phyloP scores from a whole-genome alignment of 2,888 invertebrate genomes.

The Spisula subtruncata region DNA sequence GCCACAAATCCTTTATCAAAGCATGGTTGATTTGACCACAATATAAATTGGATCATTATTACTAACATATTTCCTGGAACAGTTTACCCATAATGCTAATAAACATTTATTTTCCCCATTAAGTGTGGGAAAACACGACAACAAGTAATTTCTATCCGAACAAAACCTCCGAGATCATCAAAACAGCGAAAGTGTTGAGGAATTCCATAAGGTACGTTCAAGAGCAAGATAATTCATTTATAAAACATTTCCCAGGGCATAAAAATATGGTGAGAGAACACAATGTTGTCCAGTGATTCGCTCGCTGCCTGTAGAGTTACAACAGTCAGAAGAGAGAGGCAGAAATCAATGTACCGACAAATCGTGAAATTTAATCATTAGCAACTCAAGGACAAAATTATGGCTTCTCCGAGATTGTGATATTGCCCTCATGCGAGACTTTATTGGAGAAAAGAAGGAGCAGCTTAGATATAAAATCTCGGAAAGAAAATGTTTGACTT shows the following conservation, averaged over 20 bases:
- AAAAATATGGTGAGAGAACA: neutral
- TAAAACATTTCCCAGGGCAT: neutral
- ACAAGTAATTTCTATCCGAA: no score
- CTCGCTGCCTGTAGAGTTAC: neutral
- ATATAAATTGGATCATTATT: no score
- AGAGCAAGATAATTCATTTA: neutral
- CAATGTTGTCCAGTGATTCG: neutral
- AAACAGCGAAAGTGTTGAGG: no score
- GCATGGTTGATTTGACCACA: no score
- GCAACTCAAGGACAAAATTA: neutral
- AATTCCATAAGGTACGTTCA: neutral
- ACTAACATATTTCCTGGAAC: no score
- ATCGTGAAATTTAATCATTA: neutral
- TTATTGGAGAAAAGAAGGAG: neutral
- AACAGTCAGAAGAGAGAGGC: neutral
- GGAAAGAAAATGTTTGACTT: neutral
- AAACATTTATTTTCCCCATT: no score
- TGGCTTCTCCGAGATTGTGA: neutral
- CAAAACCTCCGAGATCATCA: no score
- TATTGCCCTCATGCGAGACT: neutral
- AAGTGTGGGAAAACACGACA: no score
- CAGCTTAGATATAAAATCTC: neutral
- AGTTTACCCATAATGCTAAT: no score
- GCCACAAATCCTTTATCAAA: no score
- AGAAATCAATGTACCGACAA: constrained; percentile 11